phyloP scores from a whole-genome alignment of 2,797 vertebrate genomes.

The Dendrocincla fuliginosa region DNA sequence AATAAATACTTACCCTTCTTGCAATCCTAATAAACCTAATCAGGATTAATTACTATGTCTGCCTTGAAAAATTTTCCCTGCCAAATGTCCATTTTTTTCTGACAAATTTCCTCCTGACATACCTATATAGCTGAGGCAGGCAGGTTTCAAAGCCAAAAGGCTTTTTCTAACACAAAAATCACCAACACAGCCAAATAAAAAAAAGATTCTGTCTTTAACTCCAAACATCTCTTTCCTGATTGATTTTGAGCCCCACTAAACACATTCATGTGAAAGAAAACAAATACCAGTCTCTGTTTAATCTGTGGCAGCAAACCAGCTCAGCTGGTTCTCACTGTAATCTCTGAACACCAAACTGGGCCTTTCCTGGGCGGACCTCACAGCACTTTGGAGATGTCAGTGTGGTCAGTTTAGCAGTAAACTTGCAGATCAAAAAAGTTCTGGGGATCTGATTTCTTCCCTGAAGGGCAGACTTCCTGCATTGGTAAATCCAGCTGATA shows the following conservation, averaged over 20 bases:
- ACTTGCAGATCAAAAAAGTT: neutral
- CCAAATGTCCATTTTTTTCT: neutral
- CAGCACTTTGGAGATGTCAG: neutral
- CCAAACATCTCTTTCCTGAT: neutral
- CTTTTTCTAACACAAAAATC: neutral
- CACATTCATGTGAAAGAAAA: constrained; percentile 26
- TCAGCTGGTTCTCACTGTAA: neutral
- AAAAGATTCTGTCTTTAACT: neutral
- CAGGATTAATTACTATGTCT: neutral
- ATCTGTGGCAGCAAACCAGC: neutral
- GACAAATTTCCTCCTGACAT: neutral
- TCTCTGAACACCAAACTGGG: neutral
- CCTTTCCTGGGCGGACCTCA: neutral
- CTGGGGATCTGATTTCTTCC: neutral
- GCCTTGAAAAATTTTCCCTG: neutral
- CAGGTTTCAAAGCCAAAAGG: neutral
- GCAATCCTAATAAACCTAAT: neutral
- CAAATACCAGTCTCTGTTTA: constrained; percentile 9
- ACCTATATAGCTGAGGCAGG: neutral
- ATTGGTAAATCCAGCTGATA: neutral
- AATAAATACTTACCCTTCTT: neutral
- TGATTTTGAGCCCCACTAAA: constrained; percentile 29
- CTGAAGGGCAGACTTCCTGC: neutral
- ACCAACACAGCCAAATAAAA: neutral
- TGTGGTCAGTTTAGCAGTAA: neutral